Base-by-base conservation (phyloP, 2,888 invertebrate species). In the Diarsia brunnea region DNA sequence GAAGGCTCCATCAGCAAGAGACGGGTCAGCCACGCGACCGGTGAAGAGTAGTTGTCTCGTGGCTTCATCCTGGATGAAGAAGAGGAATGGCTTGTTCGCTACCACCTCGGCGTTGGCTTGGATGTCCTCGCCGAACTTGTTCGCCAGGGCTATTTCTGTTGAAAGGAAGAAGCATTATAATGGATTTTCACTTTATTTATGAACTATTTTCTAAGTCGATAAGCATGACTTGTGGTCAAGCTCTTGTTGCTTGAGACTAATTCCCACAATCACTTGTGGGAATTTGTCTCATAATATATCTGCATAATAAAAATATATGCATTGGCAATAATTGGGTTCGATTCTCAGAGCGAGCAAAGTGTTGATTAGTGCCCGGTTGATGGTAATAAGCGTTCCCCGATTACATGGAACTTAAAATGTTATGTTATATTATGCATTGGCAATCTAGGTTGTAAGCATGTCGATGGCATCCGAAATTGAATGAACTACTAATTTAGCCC, bases 51-150 rank as follows among this genome's bases (percentile, higher is more conserved):
- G 97, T 55, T 98, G 98, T n/a, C 97, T 97, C 0, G 97, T 98
- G 0, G 95, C 94, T 88, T 98, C 98, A 87, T 98, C 98, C 90
- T 98, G 98, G 80, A 98, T 98, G 92, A 98, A 98, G 95, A 98
- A 98, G 71, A 98, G 89, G 95, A 98, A 98, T 0, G 98, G 98
- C 81, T 97, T 98, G 90, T 97, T 97, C 2, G 97, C 98, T 63
- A 97, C 96, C 90, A 98, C 98, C 73, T 97, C 97, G 8, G 96
- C 97, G 38, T 92, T 91, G 27, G 95, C 93, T 12, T 97, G 97
- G 49, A 96, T 96, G 55, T 97, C 96, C 75, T 97, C 97, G 0
- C 98, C 98, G 87, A 98, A 98, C 93, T 98, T 98, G 93, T 98
- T 98, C 19, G 97, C 97, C 58, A 98, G 94, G 65, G 97, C 95